Base-by-base conservation (phyloP, 1,140 invertebrate species). In the Odontomachus brunneus region DNA sequence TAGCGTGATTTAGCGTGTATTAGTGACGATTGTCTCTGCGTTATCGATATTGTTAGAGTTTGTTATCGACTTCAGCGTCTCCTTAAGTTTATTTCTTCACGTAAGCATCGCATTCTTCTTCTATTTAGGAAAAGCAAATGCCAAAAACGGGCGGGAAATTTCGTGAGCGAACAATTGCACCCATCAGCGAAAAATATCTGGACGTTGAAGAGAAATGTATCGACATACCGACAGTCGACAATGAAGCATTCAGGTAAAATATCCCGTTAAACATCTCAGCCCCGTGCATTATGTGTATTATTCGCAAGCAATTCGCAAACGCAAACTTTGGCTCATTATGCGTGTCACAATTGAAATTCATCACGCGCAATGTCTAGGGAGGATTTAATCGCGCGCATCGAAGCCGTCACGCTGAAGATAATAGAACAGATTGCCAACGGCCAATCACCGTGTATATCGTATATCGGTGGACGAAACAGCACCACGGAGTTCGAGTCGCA, bases 311-410 rank as follows among this genome's bases (percentile, higher is more conserved):
- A 48, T 3, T 62, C n/a, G 17, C 49, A 2, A 4, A 17, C 17
- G 14, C 48, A 33, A 76, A 76, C 0, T 66, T 5, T 11, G 3
- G 9, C 38, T 24, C 22, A 19, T 53, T 53, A 0, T 26, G 7
- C n/a, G 0, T n/a, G 38, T 67, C 0, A 2, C 67, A 67, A 69
- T 44, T 12, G 0, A 48, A 4, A 7, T 59, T 38, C 66, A 4
- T 66, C 1, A 5, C n/a, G 3, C 1, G 0, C 33, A 0, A 29
- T 12, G 17, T 24, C n/a, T 26, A 89, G 88, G n/a, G 24, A 44
- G 7, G 12, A 57, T n/a, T 67, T 92, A 9, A 84, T 92, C 33
- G 49, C 83, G 48, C 88, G 84, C 1, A 88, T 91, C 22, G 91
- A 92, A 62, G 55, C 59, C 15, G 26, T 88, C 1, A 80, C 86